Conservation (phyloP, 2,888 invertebrate species). For the Drosophila demipolita region DNA sequence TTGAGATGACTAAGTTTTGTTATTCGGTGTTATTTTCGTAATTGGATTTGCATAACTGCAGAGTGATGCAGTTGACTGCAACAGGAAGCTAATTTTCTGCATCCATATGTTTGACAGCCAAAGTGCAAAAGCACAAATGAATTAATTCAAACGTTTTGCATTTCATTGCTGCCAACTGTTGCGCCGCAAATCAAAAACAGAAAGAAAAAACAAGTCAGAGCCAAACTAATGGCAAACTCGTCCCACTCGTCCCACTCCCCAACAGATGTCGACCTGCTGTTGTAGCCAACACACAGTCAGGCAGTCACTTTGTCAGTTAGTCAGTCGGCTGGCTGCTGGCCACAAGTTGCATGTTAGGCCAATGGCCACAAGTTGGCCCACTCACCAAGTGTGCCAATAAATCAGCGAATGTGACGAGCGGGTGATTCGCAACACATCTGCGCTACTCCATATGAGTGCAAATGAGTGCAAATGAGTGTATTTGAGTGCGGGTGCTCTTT, state of each 20-base stretch:
- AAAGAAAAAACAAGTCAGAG: not conserved
- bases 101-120: conserved; percentile 32
- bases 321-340: conserved; percentile 5
- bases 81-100: conserved; percentile 16
- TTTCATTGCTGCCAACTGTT: conserved; percentile 56
- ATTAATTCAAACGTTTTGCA: conserved; percentile 6
- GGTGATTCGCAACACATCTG: not conserved
- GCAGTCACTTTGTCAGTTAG: conserved; percentile 10
- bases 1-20: not conserved
- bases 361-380: conserved; percentile 60
- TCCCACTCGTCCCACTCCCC: not conserved
- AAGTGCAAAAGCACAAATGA: conserved; percentile 34
- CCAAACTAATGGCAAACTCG: conserved; percentile 2
- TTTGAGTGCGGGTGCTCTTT: not conserved
- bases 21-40: not conserved
- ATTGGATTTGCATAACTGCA: conserved; percentile 30
- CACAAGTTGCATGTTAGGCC: conserved; percentile 37
- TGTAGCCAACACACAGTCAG: conserved; percentile 47
- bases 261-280: conserved; percentile 35
- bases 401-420: conserved; percentile 70
- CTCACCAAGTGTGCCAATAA: conserved; percentile 75
- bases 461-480: not conserved
- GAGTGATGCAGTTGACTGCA: not conserved
- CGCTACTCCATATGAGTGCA: conserved; percentile 3
- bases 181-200: conserved; percentile 1